Percentiles rank a stretch among this genome's conserved stretches.
Evolutionary conservation across 2,888 invertebrate genomes (phyloP).

Genomic region (Rotaria magnacalcarata): DNA sequence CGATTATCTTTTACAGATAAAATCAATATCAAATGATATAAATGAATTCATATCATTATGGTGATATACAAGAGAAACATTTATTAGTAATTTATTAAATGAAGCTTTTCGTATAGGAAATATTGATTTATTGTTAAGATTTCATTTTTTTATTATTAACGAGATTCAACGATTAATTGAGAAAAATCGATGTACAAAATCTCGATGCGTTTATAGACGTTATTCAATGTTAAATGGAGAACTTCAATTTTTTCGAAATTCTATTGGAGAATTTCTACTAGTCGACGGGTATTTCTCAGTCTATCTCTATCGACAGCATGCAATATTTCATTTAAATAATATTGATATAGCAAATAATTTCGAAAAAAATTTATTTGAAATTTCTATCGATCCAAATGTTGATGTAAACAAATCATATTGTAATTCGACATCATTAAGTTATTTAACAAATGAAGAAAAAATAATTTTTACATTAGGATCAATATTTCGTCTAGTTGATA

Average conservation of each 20-base stretch:
- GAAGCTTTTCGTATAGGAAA: background rate
- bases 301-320: background rate
- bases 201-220: background rate
- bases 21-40: background rate
- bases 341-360: background rate
- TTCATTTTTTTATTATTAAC: background rate
- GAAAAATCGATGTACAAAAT: background rate
- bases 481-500: background rate
- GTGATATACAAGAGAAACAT: background rate
- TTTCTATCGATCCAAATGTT: background rate
- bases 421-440: background rate
- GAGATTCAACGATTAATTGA: background rate
- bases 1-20: background rate
- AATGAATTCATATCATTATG: background rate
- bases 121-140: background rate
- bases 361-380: background rate
- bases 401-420: background rate
- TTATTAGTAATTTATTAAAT: background rate
- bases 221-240: background rate
- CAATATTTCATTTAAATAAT: background rate
- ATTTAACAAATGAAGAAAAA: background rate
- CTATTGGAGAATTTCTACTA: background rate
- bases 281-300: background rate
- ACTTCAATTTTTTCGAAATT: background rate
- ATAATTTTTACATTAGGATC: constrained; percentile 20